Evolutionary conservation across 2,888 invertebrate genomes (phyloP).

Genomic region (Drosophila limbata): DNA sequence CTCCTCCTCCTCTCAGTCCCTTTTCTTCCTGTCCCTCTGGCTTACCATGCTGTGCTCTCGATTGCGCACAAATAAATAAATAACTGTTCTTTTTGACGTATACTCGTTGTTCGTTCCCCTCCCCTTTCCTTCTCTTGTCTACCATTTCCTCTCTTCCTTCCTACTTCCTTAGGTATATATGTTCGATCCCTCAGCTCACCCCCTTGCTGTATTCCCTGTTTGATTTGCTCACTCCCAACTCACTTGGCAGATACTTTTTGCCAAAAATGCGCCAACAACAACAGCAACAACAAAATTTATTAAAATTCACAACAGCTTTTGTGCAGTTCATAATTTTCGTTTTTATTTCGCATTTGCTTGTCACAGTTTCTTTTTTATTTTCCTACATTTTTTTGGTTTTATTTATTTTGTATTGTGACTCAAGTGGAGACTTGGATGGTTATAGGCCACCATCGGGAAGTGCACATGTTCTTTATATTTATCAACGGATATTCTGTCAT

Average conservation of each 20-base stretch:
- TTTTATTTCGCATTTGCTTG: conserved; percentile 77
- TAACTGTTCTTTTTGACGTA: conserved; percentile 82
- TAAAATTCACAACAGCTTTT: conserved; percentile 83
- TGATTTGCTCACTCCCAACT: conserved; percentile 75
- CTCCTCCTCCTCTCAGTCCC: conserved; percentile 1
- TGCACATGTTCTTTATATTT: conserved; percentile 17
- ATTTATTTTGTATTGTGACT: conserved; percentile 52
- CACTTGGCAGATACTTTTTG: conserved; percentile 65
- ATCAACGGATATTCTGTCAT: conserved; percentile 24
- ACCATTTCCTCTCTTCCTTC: conserved; percentile 28
- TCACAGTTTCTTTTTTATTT: conserved; percentile 34
- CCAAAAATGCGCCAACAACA: conserved; percentile 32
- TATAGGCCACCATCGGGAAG: conserved; percentile 1
- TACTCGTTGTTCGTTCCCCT: conserved; percentile 54
- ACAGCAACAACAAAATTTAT: conserved; percentile 68
- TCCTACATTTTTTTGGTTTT: conserved; percentile 11
- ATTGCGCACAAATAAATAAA: conserved; percentile 81
- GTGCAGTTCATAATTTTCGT: conserved; percentile 82
- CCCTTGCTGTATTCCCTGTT: conserved; percentile 39
- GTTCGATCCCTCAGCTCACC: background rate
- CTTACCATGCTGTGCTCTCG: conserved; percentile 56
- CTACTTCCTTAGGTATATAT: background rate
- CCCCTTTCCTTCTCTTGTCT: conserved; percentile 29
- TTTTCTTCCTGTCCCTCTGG: conserved; percentile 8
- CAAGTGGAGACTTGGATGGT: conserved; percentile 32